phyloP scores from a whole-genome alignment of 2,113 vertebrate species.

The Scytalopus superciliaris region DNA sequence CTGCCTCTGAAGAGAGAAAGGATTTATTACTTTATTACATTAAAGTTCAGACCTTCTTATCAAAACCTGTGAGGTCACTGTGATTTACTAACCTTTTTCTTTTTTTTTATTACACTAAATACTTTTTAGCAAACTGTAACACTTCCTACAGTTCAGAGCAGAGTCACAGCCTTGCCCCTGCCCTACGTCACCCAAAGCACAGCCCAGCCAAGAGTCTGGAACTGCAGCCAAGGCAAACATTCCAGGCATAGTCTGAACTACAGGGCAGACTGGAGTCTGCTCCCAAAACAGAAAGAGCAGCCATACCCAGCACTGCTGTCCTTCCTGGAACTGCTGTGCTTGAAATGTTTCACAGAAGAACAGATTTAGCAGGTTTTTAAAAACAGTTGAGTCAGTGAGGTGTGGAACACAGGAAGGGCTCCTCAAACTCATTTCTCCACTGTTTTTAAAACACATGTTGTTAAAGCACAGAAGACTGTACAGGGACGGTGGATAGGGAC shows the following conservation, averaged over 20 bases:
- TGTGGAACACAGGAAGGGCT: neutral
- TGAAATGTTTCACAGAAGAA: neutral
- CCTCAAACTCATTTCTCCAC: neutral
- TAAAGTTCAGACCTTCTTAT: neutral
- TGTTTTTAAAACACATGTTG: neutral
- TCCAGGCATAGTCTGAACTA: neutral
- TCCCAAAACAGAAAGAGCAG: neutral
- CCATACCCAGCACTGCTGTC: neutral
- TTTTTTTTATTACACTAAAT: neutral
- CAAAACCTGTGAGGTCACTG: neutral
- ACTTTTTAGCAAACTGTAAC: neutral
- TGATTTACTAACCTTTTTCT: neutral
- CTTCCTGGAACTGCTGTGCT: neutral
- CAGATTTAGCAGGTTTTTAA: neutral
- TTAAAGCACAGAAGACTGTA: neutral
- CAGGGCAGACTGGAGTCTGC: neutral
- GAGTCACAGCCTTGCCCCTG: neutral
- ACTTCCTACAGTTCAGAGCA: neutral
- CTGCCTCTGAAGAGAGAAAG: neutral
- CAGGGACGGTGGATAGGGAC: rapidly evolving
- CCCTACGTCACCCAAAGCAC: neutral
- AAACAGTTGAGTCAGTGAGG: neutral
- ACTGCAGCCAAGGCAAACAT: constrained; percentile 19
- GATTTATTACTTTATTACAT: neutral
- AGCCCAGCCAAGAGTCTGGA: neutral